Evolutionary conservation across 1,140 invertebrate genomes (phyloP), one percentile per base, ranked within the genome.

Genomic region (Ptiloglossa arizonensis): DNA sequence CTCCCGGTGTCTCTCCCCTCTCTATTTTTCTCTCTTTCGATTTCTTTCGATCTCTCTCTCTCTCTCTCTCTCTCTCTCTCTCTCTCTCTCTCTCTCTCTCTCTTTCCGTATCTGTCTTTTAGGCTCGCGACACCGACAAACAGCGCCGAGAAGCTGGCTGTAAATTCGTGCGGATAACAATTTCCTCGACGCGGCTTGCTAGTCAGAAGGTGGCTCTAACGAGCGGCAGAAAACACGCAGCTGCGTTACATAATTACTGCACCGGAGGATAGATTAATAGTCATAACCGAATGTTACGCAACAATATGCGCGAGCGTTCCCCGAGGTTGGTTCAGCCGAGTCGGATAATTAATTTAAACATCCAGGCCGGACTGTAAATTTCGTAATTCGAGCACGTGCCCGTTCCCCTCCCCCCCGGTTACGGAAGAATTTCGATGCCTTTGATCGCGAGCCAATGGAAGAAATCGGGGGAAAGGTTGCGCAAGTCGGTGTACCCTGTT

Each of bases 231-330:
- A 79, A 74, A 68, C 69, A 76, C 69, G 69, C 78, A 85, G 83
- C 83, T 84, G 82, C 79, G 69, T 85, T 85, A 69, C 66, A 71
- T 84, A 85, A 85, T 85, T 85, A 85, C 70, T 13, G 62, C 68
- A 19, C n/a, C 82, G 52, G 66, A 73, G 79, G 82, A 85, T 84
- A 78, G 80, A 81, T 81, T 85, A 84, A 85, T 83, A 75, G 82
- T 62, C 83, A 63, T 81, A 75, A 81, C 79, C 64, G 79, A 77
- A 78, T 56, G 82, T 85, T 85, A 41, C 73, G 73, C 73, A 85
- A 85, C 67, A 68, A 72, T 83, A 79, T 60, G 52, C 50, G 59
- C 32, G 66, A 50, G 70, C 69, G 56, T 79, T 62, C 63, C 81
- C 64, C n/a, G n/a, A n/a, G 64, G 63, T 66, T 75, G 64, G 63